Percentiles rank a stretch among this genome's conserved stretches.
Evolutionary conservation across 1,140 invertebrate genomes (phyloP).

Genomic region (Drosophila sp.): DNA sequence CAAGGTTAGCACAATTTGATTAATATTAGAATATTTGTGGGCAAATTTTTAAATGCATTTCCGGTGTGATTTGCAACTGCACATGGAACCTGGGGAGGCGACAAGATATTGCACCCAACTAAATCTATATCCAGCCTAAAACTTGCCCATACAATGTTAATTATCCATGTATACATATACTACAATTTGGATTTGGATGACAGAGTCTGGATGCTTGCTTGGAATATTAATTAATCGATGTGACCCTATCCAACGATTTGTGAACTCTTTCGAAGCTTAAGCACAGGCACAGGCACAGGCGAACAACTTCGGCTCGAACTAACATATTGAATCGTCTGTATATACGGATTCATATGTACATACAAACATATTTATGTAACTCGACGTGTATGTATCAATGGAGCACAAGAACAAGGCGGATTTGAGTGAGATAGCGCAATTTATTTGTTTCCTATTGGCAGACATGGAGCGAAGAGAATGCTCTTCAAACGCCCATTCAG

Average conservation of each 20-base stretch:
- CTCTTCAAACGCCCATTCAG: constrained; percentile 17
- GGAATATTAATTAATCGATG: background rate
- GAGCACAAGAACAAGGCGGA: constrained; percentile 17
- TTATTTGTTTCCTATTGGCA: constrained; percentile 43
- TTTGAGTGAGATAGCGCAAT: constrained; percentile 35
- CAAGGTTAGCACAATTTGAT: constrained; percentile 64
- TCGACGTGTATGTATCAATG: background rate
- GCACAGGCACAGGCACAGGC: background rate
- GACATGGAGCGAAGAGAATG: constrained; percentile 27
- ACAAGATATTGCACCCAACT: background rate
- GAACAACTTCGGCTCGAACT: background rate
- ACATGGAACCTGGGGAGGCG: constrained; percentile 7
- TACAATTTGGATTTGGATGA: background rate
- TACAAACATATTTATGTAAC: background rate
- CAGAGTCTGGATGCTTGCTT: background rate
- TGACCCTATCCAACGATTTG: background rate
- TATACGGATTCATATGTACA: background rate
- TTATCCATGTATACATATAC: background rate
- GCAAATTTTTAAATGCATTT: constrained; percentile 52
- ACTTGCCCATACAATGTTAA: background rate
- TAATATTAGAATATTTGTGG: constrained; percentile 58
- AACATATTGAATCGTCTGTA: background rate
- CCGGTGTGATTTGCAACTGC: constrained; percentile 50
- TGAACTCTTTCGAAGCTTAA: background rate
- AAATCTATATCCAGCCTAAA: background rate